phyloP scores from a whole-genome alignment of 2,797 vertebrate species.

The Micromesistius poutassou region DNA sequence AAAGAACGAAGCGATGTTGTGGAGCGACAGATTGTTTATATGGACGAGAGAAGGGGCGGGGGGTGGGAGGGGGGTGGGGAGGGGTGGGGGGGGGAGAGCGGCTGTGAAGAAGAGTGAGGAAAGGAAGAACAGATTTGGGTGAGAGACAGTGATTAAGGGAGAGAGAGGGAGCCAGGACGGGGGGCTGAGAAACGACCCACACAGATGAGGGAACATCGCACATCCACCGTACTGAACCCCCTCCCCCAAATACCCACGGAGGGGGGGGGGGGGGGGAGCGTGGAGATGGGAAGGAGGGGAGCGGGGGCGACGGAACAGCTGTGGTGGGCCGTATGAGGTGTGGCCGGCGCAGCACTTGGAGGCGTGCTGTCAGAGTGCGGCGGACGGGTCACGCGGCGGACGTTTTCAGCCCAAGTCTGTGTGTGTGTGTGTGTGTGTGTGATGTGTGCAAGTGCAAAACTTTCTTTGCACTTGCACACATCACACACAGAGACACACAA shows the following conservation, averaged over 20 bases:
- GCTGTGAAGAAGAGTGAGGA: slow-evolving; percentile 11
- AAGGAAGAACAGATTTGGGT: neutral
- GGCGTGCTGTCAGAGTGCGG: slow-evolving; percentile 45
- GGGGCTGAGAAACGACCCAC: slow-evolving; percentile 3
- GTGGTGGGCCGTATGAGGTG: neutral
- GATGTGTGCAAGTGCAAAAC: no score
- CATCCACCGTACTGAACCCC: slow-evolving; percentile 22
- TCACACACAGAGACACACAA: neutral
- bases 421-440: no score
- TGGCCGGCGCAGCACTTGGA: neutral
- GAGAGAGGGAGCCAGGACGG: slow-evolving; percentile 10
- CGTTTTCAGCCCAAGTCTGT: slow-evolving; percentile 31
- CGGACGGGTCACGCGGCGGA: no score
- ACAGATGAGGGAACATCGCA: neutral
- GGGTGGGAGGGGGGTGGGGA: no score
- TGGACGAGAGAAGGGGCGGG: neutral
- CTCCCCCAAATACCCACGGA: slow-evolving; percentile 16
- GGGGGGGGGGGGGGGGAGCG: neutral
- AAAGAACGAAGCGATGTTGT: neutral
- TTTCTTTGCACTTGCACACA: slow-evolving; percentile 16
- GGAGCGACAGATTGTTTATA: neutral
- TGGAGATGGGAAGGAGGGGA: neutral
- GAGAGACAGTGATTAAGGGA: slow-evolving; percentile 15
- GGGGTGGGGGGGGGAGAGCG: neutral
- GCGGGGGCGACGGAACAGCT: neutral